A percentile compares a stretch with the other conserved stretches of the same genome.
Conservation (phyloP, 2,113 vertebrate species). For the Pantherophis guttatus region DNA sequence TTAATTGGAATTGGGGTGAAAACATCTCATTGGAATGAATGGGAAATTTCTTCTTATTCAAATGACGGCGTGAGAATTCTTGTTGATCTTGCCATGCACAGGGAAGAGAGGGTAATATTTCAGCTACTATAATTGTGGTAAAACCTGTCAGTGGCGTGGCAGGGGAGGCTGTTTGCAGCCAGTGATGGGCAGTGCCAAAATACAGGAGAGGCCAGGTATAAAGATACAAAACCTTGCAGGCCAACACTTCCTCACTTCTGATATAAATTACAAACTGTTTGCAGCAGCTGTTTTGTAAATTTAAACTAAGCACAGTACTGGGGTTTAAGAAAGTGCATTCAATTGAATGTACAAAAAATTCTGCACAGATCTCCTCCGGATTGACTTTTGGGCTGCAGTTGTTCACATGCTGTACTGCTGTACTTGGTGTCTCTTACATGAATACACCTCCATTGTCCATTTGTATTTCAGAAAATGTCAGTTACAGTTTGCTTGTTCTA, state of each 20-base stretch:
- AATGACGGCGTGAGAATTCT: neutral
- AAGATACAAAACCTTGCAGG: neutral
- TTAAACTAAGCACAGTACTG: neutral
- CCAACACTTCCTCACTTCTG: neutral
- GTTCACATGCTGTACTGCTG: neutral
- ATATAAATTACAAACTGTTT: neutral
- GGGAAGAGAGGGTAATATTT: neutral
- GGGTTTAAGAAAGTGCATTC: neutral
- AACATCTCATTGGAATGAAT: neutral
- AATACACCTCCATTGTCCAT: neutral
- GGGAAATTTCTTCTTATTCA: neutral
- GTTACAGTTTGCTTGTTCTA: neutral
- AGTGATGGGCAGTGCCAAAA: neutral
- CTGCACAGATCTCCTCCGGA: neutral
- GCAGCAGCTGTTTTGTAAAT: neutral
- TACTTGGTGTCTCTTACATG: neutral
- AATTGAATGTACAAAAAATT: neutral
- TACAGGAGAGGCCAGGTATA: neutral
- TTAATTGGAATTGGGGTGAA: neutral
- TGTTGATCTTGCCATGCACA: neutral
- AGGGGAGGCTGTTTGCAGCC: neutral
- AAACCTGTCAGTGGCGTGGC: neutral
- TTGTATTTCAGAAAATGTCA: neutral
- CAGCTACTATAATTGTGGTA: neutral
- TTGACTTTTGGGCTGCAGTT: neutral